phyloP scores from a whole-genome alignment of 1,140 invertebrate genomes.

The Pseudomyrmex cubaensis region DNA sequence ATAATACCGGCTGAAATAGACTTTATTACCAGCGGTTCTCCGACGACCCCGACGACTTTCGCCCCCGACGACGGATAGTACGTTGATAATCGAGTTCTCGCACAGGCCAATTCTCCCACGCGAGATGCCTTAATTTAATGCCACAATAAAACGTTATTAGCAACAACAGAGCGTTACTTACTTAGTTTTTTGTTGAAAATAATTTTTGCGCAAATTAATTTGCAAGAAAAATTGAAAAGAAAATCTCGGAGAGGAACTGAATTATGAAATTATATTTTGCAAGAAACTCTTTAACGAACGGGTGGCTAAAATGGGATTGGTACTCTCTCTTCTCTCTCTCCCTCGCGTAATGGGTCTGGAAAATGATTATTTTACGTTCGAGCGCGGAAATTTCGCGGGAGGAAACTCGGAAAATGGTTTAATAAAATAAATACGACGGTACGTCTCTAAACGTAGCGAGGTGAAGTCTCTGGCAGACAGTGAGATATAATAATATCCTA shows the following conservation, averaged over 20 bases:
- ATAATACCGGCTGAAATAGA: conserved; percentile 84
- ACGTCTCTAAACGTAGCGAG: conserved; percentile 62
- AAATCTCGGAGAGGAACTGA: not conserved
- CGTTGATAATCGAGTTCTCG: not conserved
- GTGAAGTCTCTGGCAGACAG: conserved; percentile 75
- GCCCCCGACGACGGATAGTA: conserved; percentile 1
- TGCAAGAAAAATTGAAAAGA: not conserved
- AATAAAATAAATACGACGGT: conserved; percentile 85
- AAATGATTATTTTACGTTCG: conserved; percentile 67
- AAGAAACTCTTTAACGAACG: not conserved
- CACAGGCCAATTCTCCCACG: not conserved
- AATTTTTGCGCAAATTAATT: not conserved
- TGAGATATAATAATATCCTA: conserved; percentile 85
- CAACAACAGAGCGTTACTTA: not conserved
- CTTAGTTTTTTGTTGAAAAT: too few relatives aligned
- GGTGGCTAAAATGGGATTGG: not conserved
- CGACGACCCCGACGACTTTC: conserved; percentile 35
- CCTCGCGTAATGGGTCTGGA: conserved; percentile 6
- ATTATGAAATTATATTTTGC: not conserved
- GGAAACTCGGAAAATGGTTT: conserved; percentile 79
- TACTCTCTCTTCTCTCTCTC: not conserved
- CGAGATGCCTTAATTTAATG: too few relatives aligned
- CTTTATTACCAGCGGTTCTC: conserved; percentile 79
- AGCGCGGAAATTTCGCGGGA: conserved; percentile 75
- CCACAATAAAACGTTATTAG: not conserved